Base-by-base conservation (phyloP, 2,888 invertebrate genomes). In the Maniola hyperantus region DNA sequence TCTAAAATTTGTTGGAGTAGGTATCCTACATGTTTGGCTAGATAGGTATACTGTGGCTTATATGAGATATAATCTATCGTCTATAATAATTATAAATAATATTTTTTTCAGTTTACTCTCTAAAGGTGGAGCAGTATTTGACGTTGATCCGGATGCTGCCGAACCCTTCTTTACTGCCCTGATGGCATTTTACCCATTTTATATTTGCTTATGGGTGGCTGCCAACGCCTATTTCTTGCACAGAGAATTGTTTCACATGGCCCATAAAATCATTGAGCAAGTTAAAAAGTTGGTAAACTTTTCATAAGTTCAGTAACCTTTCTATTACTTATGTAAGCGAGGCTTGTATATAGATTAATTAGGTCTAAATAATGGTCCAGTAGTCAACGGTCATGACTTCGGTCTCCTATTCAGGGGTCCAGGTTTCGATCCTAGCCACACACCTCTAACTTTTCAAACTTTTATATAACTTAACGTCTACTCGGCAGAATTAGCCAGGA, bases 151-250 rank as follows among this genome's bases (percentile, higher is more conserved):
- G 0, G 77, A 75, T 6, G 76, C 72, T 1, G 90, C 91, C 0
- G 91, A 91, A 63, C 81, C 83, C 0, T 91, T 91, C 70, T 89
- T 92, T 72, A 64, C 75, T 6, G 83, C 85, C 0, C 75, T 91
- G 1, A 66, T 91, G 6, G 72, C 76, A 0, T 71, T 85, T 8
- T 82, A 82, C 64, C 91, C 91, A 0, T 82, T 79, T 51, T 90
- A 88, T 83, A 66, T 76, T 0, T 77, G 80, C 0, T 79, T 79
- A 1, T 88, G 84, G 85, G 74, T 83, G 2, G 77, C 81, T 15
- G 77, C 82, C 10, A 82, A 82, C 62, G 86, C 81, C 0, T 92
- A 87, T 70, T 91, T 83, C 70, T 71, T 75, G 39, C 77, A 83
- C 39, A 74, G 79, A 10, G 82, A 89, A 65, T 70, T 83, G 18